Conservation (phyloP, 2,797 vertebrate species). For the Gastrophryne carolinensis region DNA sequence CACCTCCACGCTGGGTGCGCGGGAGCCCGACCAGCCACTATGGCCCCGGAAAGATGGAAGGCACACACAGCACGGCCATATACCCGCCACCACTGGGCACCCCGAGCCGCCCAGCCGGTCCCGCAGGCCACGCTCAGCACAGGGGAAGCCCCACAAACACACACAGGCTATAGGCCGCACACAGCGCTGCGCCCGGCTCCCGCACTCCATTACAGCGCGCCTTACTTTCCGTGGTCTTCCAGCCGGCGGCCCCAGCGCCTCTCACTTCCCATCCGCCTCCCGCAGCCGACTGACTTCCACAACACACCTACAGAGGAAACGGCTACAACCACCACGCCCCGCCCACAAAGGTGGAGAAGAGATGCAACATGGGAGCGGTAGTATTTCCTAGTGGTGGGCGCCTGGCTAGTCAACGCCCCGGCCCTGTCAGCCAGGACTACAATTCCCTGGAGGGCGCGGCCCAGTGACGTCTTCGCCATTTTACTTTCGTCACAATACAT, state of each 20-base stretch:
- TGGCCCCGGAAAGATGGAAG: too few relatives aligned
- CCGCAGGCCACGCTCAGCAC: background rate
- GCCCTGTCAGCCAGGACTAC: background rate
- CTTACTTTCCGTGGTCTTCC: background rate
- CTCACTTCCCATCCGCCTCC: background rate
- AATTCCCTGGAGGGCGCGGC: background rate
- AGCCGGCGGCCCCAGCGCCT: background rate
- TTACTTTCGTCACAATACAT: too few relatives aligned
- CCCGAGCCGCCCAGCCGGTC: background rate
- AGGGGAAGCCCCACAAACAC: too few relatives aligned
- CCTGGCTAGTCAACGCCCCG: background rate
- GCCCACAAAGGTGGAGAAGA: background rate
- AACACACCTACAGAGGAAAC: slow-evolving; percentile 24
- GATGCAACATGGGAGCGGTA: slow-evolving; percentile 11
- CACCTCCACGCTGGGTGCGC: too few relatives aligned
- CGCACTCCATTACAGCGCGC: background rate
- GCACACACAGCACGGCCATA: too few relatives aligned
- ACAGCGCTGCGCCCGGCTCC: background rate
- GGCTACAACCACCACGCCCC: background rate
- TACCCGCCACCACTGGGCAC: background rate
- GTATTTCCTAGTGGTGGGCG: background rate
- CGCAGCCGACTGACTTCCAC: slow-evolving; percentile 17
- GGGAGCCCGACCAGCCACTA: too few relatives aligned
- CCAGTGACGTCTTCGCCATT: background rate
- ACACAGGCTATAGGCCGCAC: too few relatives aligned